Evolutionary conservation across 2,113 vertebrate species (phyloP), one percentile per base, ranked within the genome.

Genomic region (Ondatra zibethicus): DNA sequence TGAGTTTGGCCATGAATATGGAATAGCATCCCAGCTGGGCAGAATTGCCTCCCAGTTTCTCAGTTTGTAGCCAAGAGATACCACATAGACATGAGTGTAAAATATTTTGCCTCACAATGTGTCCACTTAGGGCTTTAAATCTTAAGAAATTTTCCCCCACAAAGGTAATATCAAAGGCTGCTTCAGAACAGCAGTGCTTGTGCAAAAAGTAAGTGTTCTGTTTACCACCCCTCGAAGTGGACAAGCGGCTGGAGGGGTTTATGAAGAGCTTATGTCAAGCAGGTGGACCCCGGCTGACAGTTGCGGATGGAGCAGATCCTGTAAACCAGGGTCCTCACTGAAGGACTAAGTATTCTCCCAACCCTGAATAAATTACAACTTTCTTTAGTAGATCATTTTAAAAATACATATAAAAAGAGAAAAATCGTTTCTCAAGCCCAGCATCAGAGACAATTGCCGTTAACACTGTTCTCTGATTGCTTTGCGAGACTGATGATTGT

Each of bases 131-230:
- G 14, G 23, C 58, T 87, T 21, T 23, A 36, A 0, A 14, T 66
- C 58, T 66, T 75, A 66, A 78, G 82, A 72, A 80, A 95, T 52
- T 33, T 3, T 7, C 0, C 31, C 21, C 75, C n/a, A 5, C 36
- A 29, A 55, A 68, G 45, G 42, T 85, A 11, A 52, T n/a, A 33
- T 9, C 39, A 33, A 29, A 47, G 29, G 36, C 39, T 58, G 9
- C 1, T 25, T 58, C 45, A 16, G 88, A 68, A 7, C 27, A 21
- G 14, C 1, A n/a, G 3, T 0, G 0, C 33, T 27, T 39, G 10
- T 58, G n/a, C 61, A 36, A 81, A 66, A 36, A 52, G 33, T 13
- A 55, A 65, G 17, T 13, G 17, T n/a, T 72, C 63, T 50, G 29
- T 42, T 14, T 21, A 0, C 33, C 33, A 1, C 27, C 55, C 47